A percentile compares a stretch with the other conserved stretches of the same genome.
phyloP scores from a whole-genome alignment of 2,797 vertebrate species.

The Echeneis naucrates region DNA sequence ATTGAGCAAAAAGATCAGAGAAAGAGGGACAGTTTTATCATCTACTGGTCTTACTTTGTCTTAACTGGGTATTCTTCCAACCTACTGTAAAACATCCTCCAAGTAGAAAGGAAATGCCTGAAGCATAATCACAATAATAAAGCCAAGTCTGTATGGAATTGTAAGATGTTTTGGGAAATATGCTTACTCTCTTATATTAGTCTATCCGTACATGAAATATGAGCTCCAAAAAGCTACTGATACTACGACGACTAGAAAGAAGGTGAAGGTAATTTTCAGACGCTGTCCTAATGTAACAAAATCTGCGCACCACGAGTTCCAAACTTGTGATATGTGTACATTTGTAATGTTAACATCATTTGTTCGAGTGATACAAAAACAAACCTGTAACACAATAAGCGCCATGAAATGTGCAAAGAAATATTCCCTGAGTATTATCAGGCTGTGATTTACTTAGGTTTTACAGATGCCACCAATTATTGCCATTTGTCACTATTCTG shows the following conservation, averaged over 20 bases:
- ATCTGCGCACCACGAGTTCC: not conserved
- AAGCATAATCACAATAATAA: slow-evolving; percentile 12
- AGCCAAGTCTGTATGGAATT: not conserved
- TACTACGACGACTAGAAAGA: not conserved
- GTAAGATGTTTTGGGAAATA: not conserved
- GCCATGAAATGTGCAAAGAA: not conserved
- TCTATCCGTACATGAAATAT: slow-evolving; percentile 2
- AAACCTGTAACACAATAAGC: not conserved
- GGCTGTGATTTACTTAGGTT: not conserved
- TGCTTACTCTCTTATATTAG: not conserved
- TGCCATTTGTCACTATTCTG: not conserved
- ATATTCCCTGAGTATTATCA: not conserved
- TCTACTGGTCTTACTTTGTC: slow-evolving; percentile 2
- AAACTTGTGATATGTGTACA: not conserved
- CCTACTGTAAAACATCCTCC: not conserved
- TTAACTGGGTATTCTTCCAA: slow-evolving; percentile 5
- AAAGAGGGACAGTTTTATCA: slow-evolving; percentile 5
- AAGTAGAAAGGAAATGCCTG: not conserved
- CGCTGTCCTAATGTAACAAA: not conserved
- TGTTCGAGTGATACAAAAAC: not conserved
- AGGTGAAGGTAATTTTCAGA: not conserved
- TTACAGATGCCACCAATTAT: too few species aligned
- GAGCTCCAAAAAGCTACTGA: slow-evolving; percentile 5
- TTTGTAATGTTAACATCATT: not conserved
- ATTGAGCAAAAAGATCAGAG: slow-evolving; percentile 12